These are phyloP conservation scores for Acleris laterana DNA, from an alignment of 2,888 invertebrate species.

Conservation along the genomic window DNA sequence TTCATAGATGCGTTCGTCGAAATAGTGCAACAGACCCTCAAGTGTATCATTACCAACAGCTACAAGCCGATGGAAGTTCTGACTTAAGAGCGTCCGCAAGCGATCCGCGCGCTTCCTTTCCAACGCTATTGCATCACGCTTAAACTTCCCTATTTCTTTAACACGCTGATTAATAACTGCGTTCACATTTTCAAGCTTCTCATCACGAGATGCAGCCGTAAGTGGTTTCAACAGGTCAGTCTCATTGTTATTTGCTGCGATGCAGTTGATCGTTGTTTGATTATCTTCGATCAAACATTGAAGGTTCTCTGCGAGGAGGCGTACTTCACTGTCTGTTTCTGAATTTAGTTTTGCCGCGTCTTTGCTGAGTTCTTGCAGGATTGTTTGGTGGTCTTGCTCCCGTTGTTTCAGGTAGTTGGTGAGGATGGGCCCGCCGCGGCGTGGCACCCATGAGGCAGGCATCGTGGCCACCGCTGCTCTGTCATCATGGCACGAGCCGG, in stretches of 20 bases:
- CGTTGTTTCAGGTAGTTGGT: slow-evolving; percentile 62
- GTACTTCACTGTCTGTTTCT: slow-evolving; percentile 57
- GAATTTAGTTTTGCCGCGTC: slow-evolving; percentile 54
- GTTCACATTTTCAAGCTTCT: slow-evolving; percentile 51
- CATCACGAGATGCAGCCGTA: slow-evolving; percentile 44
- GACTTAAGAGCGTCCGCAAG: slow-evolving; percentile 58
- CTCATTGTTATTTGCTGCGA: slow-evolving; percentile 46
- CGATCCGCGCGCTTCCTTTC: slow-evolving; percentile 66
- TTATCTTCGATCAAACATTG: slow-evolving; percentile 58
- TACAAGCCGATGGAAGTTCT: slow-evolving; percentile 62
- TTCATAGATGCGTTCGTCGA: slow-evolving; percentile 66
- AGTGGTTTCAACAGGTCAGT: slow-evolving; percentile 39
- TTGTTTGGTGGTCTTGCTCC: slow-evolving; percentile 53
- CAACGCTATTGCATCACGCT: slow-evolving; percentile 54
- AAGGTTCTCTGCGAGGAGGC: slow-evolving; percentile 56
- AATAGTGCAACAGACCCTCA: slow-evolving; percentile 65
- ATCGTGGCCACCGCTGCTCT: slow-evolving; percentile 62
- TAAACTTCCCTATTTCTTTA: slow-evolving; percentile 55
- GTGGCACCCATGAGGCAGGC: slow-evolving; percentile 45
- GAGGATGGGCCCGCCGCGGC: slow-evolving; percentile 59
- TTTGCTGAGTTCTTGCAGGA: slow-evolving; percentile 49
- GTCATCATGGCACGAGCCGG: slow-evolving; percentile 47
- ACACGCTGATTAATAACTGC: slow-evolving; percentile 49
- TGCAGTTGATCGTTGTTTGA: slow-evolving; percentile 56
- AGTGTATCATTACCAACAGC: slow-evolving; percentile 59